Conservation (phyloP, 2,888 invertebrate species). For the Sipha maydis region DNA sequence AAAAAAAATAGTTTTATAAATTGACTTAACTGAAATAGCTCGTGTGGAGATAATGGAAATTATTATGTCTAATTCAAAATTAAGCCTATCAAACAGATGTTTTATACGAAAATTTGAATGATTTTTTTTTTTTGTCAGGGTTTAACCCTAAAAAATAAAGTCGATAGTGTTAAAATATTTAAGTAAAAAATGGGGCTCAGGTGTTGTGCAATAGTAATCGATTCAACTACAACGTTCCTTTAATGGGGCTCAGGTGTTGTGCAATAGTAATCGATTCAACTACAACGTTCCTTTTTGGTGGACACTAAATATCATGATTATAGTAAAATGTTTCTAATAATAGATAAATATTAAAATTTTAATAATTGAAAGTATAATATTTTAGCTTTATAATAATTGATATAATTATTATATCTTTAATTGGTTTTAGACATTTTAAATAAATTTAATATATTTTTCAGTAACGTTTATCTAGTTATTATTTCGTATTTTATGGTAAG, state of each 20-base stretch:
- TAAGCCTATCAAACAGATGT: too few species aligned
- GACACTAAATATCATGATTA: neutral
- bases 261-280: neutral
- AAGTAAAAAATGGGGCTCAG: too few species aligned
- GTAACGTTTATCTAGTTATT: neutral
- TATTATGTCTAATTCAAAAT: too few species aligned
- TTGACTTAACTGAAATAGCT: too few species aligned
- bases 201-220: neutral
- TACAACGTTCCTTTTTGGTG: neutral
- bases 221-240: too few species aligned
- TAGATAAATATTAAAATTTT: neutral
- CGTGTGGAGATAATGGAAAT: too few species aligned
- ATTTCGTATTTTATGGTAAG: neutral
- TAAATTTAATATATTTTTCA: neutral
- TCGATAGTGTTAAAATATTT: too few species aligned
- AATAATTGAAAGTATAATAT: neutral
- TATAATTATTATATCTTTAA: neutral
- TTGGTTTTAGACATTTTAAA: neutral
- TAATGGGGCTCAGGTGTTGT: neutral
- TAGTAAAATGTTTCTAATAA: neutral
- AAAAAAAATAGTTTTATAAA: too few species aligned
- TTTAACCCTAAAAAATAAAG: too few species aligned
- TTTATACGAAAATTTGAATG: too few species aligned
- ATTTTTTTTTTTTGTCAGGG: too few species aligned
- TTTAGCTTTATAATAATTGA: neutral